These are phyloP conservation scores for Hypothenemus hampei DNA, from an alignment of 1,140 invertebrate genomes.

Conservation along the genomic window DNA sequence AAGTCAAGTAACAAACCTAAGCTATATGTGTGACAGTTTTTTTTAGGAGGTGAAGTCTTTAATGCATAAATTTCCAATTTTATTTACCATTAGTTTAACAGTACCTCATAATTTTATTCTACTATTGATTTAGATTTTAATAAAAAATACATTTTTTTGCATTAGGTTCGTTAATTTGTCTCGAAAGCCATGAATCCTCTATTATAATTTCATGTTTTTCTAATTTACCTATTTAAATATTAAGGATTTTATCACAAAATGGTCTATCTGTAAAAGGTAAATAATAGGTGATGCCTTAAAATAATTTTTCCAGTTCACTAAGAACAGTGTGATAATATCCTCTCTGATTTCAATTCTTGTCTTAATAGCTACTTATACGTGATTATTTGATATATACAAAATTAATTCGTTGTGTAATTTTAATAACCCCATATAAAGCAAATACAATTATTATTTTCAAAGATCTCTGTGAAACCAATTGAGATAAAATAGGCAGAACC, in stretches of 20 bases:
- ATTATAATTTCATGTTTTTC: not conserved
- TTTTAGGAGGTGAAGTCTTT: not conserved
- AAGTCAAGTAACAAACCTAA: constrained; percentile 16
- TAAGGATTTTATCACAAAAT: no score
- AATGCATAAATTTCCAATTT: not conserved
- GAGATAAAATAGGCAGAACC: not conserved
- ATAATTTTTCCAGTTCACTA: no score
- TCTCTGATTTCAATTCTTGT: no score
- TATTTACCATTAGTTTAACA: not conserved
- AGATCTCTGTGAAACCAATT: not conserved
- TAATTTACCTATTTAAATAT: not conserved
- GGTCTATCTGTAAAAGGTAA: no score
- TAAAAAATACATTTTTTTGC: not conserved
- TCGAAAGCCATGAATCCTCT: no score
- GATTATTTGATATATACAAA: not conserved
- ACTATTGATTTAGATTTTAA: not conserved
- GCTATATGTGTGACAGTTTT: not conserved
- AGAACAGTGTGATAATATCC: no score
- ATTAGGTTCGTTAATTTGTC: no score
- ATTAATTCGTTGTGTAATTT: not conserved
- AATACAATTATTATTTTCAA: not conserved
- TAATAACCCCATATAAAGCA: not conserved
- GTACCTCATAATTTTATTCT: constrained; percentile 1
- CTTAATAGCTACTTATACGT: no score
- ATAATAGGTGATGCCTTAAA: no score